Base-by-base conservation (phyloP, 2,113 vertebrate species). In the Capra hircus region DNA sequence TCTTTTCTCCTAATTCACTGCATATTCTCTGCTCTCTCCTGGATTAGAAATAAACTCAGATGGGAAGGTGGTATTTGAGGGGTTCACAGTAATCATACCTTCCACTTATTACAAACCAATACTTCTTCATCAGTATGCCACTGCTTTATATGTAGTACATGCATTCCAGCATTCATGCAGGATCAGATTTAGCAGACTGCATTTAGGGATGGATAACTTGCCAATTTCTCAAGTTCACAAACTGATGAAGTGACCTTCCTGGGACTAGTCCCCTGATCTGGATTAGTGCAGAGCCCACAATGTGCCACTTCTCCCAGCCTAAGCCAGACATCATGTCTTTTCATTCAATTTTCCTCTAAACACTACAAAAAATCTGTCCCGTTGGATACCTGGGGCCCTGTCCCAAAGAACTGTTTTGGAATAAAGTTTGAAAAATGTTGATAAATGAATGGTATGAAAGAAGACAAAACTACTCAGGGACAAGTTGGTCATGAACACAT, bases 211-310 rank as follows among this genome's bases (percentile, higher is more conserved):
- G 23, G 90, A 33, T 25, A 43, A 50, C 25, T 10, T 80, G 33
- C 2, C 21, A 16, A 23, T 64, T 43, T 67, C 11, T 36, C 25
- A 36, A 55, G 17, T 50, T 50, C 30, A 85, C 40, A 13, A 27
- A 40, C 10, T 57, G 23, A 45, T 4, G 52, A 53, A 27, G 33
- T 36, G 17, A 45, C 28, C 74, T 43, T 45, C n/a, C 43, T 48
- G 1, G 19, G 2, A 25, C 17, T 57, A 48, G 16, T 28, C 3
- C 11, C 6, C 25, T 0, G 1, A 25, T 48, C 6, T 55, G 28
- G 25, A 64, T 81, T 45, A 4, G 10, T n/a, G 17, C 5, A 40
- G 15, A 52, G 64, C 21, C 19, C 17, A n/a, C 10, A 77, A 19
- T 88, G 4, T 77, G n/a, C 43, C 77, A 15, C 0, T 83, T 52